Base-by-base conservation (phyloP, 2,888 invertebrate species). In the Bombyx huttoni region DNA sequence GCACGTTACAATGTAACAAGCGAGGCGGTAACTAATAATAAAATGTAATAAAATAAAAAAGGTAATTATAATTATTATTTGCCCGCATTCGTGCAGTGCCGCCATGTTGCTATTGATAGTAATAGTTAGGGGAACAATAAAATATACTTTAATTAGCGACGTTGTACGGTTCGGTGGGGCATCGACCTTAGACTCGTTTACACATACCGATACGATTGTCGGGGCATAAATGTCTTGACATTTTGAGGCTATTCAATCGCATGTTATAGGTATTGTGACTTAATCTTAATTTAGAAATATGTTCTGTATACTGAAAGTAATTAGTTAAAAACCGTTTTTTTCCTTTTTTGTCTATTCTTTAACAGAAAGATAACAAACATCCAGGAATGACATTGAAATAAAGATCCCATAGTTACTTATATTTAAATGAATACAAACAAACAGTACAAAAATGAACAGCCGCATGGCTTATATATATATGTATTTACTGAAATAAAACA, bases 61-160 rank as follows among this genome's bases (percentile, higher is more conserved):
- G 78, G 77, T 81, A 79, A 81, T 84, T 81, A 84, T 77, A 84
- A 84, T 83, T 78, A 84, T 86, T 86, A 84, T 86, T 86, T 81
- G 79, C 83, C 82, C 85, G 84, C 84, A 83, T 86, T 81, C 80
- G 78, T 83, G 80, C 66, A 54, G 63, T 70, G 70, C 67, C 70
- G 74, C 75, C 73, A 71, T 73, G 77, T 71, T 68, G 69, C 70
- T 75, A 80, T 76, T 78, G 75, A 76, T 76, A 75, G 73, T 72
- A 73, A 75, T 75, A 77, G 78, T 73, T 78, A 71, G 79, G 81
- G 81, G 79, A 79, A 83, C 86, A 86, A 86, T 87, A 86, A 86
- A 84, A 84, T 85, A 84, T 84, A 86, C 78, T 84, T 83, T 85
- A 87, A 87, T 87, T 87, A 84, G 80, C 61, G 64, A 59, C 54